Evolutionary conservation across 2,888 invertebrate species (phyloP).

Genomic region (Pseudeuparius sepicola): DNA sequence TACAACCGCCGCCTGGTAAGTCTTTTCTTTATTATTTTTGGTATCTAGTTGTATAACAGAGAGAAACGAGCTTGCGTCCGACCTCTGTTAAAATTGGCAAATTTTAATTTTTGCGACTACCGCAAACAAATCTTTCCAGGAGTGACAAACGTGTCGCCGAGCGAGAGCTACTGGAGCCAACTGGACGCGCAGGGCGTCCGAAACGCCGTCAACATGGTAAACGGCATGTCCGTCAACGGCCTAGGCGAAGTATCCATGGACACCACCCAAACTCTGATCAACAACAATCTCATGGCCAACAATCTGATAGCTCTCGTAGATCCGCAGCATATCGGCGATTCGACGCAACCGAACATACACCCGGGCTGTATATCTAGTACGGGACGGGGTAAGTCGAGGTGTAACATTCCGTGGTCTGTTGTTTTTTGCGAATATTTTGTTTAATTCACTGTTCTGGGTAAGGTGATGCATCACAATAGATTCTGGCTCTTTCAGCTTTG

Average conservation of each 20-base stretch:
- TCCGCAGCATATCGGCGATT: slow-evolving; percentile 36
- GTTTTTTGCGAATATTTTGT: too few relatives aligned
- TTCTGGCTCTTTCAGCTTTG: too few relatives aligned
- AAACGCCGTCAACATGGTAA: slow-evolving; percentile 61
- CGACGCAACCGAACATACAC: slow-evolving; percentile 51
- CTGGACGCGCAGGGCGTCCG: slow-evolving; percentile 64
- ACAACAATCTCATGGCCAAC: slow-evolving; percentile 42
- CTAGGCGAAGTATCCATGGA: slow-evolving; percentile 64
- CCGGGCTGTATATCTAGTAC: slow-evolving; percentile 55
- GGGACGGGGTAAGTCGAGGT: slow-evolving; percentile 38
- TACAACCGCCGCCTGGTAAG: slow-evolving; percentile 70
- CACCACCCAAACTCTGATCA: slow-evolving; percentile 47
- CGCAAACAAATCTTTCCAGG: slow-evolving; percentile 39
- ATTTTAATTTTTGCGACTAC: too few relatives aligned
- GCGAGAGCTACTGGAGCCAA: slow-evolving; percentile 85
- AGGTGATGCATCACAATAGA: too few relatives aligned
- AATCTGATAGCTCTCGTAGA: slow-evolving; percentile 38
- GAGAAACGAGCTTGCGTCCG: too few relatives aligned
- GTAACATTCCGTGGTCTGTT: neutral
- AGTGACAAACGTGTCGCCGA: slow-evolving; percentile 81
- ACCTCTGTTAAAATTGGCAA: too few relatives aligned
- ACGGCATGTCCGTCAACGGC: slow-evolving; percentile 66
- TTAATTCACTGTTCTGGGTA: too few relatives aligned
- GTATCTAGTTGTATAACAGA: neutral
- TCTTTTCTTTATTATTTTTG: slow-evolving; percentile 34